phyloP scores from a whole-genome alignment of 2,797 vertebrate genomes.

The Myotis findleyi region DNA sequence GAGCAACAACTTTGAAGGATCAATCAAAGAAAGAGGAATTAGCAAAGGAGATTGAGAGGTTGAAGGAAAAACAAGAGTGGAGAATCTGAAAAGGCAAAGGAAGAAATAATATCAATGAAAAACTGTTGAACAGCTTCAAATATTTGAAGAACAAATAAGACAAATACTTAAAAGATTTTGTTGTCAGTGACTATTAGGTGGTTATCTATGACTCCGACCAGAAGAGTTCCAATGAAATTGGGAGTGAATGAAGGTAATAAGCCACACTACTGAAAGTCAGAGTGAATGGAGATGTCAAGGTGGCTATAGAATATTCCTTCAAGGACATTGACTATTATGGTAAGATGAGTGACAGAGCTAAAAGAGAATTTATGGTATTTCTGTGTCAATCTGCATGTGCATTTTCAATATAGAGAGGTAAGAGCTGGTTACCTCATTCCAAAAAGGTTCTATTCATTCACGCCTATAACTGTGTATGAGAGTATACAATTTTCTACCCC shows the following conservation, averaged over 20 bases:
- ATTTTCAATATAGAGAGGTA: background rate
- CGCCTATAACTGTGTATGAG: background rate
- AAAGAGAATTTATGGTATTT: background rate
- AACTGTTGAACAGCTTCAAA: background rate
- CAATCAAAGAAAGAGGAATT: background rate
- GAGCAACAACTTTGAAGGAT: background rate
- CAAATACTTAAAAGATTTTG: background rate
- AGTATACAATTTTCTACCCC: background rate
- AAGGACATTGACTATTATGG: background rate
- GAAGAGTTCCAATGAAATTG: background rate
- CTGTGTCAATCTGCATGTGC: background rate
- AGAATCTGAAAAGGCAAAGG: constrained; percentile 15
- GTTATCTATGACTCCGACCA: background rate
- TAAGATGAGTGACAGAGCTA: background rate
- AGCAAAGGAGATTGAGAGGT: background rate
- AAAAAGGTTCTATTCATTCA: background rate
- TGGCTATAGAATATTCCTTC: background rate
- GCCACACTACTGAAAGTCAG: background rate
- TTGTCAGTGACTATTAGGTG: background rate
- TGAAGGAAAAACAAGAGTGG: background rate
- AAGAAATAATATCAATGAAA: constrained; percentile 28
- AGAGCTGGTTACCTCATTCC: background rate
- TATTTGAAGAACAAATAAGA: constrained; percentile 22
- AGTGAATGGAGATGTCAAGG: background rate
- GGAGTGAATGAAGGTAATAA: background rate